Conservation (phyloP, 2,888 invertebrate species). For the Callosobruchus maculatus region DNA sequence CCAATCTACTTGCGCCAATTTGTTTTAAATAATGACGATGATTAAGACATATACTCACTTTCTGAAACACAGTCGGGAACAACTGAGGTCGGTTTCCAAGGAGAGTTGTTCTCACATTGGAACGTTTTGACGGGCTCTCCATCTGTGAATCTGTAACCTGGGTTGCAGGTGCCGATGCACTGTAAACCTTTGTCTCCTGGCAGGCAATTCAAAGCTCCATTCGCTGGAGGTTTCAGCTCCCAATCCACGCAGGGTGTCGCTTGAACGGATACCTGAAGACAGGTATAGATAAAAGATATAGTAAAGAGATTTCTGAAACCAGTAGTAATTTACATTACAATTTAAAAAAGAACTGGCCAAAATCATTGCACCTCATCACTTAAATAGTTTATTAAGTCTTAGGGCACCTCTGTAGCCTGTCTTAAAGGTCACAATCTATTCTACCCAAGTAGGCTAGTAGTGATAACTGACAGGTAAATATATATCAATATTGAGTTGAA, state of each 20-base stretch:
- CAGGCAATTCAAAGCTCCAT: slow-evolving; percentile 83
- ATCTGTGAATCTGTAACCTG: slow-evolving; percentile 86
- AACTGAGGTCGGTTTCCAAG: slow-evolving; percentile 84
- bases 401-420: too few species aligned
- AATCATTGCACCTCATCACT: too few species aligned
- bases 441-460: too few species aligned
- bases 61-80: slow-evolving; percentile 95
- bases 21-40: background rate
- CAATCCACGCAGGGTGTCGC: slow-evolving; percentile 93
- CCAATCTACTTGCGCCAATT: background rate
- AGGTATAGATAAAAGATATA: too few species aligned
- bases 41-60: slow-evolving; percentile 54
- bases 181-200: slow-evolving; percentile 80
- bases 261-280: slow-evolving; percentile 77
- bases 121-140: slow-evolving; percentile 86
- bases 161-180: slow-evolving; percentile 86
- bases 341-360: too few species aligned
- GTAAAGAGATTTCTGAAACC: too few species aligned
- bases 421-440: too few species aligned
- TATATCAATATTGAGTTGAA: too few species aligned
- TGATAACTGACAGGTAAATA: too few species aligned
- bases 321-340: too few species aligned
- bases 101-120: slow-evolving; percentile 73
- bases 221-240: slow-evolving; percentile 85
- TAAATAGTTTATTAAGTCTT: too few species aligned